Conservation (phyloP, 2,888 invertebrate genomes). For the Listrodromus nycthemerus region DNA sequence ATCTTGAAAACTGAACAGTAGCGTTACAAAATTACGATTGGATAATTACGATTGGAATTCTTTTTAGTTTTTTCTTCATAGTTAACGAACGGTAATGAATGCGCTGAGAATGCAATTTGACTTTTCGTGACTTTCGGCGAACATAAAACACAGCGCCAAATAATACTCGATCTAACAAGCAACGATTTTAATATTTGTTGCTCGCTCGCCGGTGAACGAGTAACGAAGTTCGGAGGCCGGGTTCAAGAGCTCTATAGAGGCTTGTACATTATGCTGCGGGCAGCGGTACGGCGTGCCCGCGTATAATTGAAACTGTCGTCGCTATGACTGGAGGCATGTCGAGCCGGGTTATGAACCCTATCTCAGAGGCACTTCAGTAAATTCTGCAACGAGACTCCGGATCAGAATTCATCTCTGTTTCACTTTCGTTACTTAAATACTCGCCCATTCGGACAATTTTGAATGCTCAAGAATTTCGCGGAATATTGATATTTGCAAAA, state of each 20-base stretch:
- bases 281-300: constrained; percentile 34
- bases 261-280: constrained; percentile 32
- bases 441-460: constrained; percentile 50
- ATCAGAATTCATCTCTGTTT: constrained; percentile 50
- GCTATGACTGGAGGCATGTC: constrained; percentile 55
- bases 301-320: constrained; percentile 64
- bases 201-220: constrained; percentile 22
- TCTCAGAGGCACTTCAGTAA: constrained; percentile 7
- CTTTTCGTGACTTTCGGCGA: not conserved
- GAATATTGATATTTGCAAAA: constrained; percentile 35
- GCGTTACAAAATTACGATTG: too few species aligned
- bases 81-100: not conserved
- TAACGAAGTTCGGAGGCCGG: constrained; percentile 20
- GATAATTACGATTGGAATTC: too few species aligned
- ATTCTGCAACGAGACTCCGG: constrained; percentile 1
- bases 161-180: constrained; percentile 25
- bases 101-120: not conserved
- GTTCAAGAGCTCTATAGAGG: constrained; percentile 24
- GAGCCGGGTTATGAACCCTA: constrained; percentile 54
- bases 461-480: constrained; percentile 49
- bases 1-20: too few species aligned
- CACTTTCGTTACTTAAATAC: constrained; percentile 37
- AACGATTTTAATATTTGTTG: constrained; percentile 39
- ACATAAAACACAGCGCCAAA: constrained; percentile 4
- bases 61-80: too few species aligned